Conservation (phyloP, 2,797 vertebrate species). For the Hippopotamyrus pictus region DNA sequence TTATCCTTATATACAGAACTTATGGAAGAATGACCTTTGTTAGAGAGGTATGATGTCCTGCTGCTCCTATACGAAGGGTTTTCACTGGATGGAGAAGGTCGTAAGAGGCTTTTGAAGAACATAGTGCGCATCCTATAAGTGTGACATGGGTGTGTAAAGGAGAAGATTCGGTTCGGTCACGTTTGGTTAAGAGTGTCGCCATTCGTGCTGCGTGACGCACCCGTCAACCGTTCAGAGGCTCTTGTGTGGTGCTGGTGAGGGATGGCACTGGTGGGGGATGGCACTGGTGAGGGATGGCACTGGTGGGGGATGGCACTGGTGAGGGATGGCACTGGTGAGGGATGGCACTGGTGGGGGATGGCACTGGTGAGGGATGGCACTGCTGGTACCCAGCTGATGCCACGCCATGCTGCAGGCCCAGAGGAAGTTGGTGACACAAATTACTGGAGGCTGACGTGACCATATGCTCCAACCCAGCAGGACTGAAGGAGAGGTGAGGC, state of each 20-base stretch:
- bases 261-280: neutral
- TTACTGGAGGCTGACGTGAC: neutral
- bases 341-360: too few species aligned
- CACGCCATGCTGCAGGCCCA: neutral
- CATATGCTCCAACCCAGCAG: neutral
- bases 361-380: neutral
- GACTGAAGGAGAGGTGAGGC: neutral
- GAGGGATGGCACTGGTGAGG: too few species aligned
- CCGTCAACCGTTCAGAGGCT: neutral
- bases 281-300: neutral
- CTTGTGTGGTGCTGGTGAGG: neutral
- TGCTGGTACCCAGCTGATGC: neutral
- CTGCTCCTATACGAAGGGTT: neutral
- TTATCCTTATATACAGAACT: neutral
- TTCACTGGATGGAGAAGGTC: neutral
- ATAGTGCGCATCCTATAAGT: neutral
- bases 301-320: too few species aligned
- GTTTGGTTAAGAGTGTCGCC: neutral
- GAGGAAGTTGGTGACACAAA: neutral
- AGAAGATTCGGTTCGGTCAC: neutral
- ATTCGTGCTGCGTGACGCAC: neutral
- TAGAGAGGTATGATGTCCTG: neutral
- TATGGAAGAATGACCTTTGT: neutral
- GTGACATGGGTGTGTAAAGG: neutral
- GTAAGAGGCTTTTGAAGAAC: neutral